Base-by-base conservation (phyloP, 2,113 vertebrate genomes). In the Elachura formosa region DNA sequence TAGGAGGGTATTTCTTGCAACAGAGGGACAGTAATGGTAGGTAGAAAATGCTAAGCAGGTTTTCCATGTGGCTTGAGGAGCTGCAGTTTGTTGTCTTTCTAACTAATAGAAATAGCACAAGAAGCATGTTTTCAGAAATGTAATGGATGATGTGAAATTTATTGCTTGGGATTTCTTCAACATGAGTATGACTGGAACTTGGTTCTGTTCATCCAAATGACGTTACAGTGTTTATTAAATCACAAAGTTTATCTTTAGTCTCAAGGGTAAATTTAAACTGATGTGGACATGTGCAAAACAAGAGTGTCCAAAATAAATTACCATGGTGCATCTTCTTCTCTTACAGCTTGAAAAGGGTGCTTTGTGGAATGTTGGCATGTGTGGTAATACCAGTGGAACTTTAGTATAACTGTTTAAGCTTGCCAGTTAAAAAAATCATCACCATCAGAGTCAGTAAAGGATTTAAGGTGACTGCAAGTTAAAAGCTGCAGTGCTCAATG, bases 1-100 rank as follows among this genome's bases (percentile, higher is more conserved):
- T 98, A 29, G 98, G 98, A 9, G 98, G 98, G 10, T 99, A 98
- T 96, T 99, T 99, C 94, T 97, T 99, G 74, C 98, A 98, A 28
- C 97, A 98, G 11, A 99, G 98, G 61, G 98, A 99, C 74, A 95
- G 98, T 93, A 98, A 97, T 16, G 98, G 99, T 99, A 97, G 64
- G 95, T 96, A 16, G 78, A 81, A 92, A 77, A 84, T 51, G 11
- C 36, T 81, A 61, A 85, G n/a, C 18, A 80, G 43, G 43, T 87
- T 80, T 88, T 87, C 36, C 29, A 18, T 49, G 15, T 83, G 74
- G 33, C 49, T 64, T 71, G 66, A 33, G 29, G 49, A 82, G n/a
- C 56, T 80, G 54, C 13, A 36, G 49, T 79, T 72, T 58, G 1
- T 52, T 92, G 56, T 73, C 46, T 82, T 89, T 69, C 24, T 73